A percentile compares a stretch with the other conserved stretches of the same genome.
Evolutionary conservation across 2,888 invertebrate genomes (phyloP).

Genomic region (Napeogenes inachia): DNA sequence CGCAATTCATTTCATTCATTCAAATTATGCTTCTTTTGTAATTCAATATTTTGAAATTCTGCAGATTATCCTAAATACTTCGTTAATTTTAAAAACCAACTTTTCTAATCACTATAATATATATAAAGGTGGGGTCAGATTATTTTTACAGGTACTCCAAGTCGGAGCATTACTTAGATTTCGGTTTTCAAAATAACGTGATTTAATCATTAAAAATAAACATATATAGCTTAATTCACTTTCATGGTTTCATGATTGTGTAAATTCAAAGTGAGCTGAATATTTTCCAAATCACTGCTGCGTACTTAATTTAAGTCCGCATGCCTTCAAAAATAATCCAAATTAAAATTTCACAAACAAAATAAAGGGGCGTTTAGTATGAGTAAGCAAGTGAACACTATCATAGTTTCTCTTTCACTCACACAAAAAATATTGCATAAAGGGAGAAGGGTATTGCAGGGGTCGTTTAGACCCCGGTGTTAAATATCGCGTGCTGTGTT

Average conservation of each 20-base stretch:
- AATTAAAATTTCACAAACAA: conserved; percentile 4
- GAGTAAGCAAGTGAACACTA: neutral
- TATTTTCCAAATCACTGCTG: conserved; percentile 1
- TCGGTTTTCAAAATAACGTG: no score
- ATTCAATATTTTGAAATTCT: no score
- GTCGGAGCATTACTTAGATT: no score
- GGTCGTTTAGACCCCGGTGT: conserved; percentile 49
- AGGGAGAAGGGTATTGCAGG: conserved; percentile 41
- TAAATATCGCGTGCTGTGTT: conserved; percentile 58
- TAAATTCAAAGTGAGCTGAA: neutral
- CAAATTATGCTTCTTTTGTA: no score
- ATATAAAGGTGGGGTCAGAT: no score
- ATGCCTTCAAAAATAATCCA: conserved; percentile 4
- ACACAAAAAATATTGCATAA: conserved; percentile 19
- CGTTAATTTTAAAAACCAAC: no score
- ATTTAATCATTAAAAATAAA: no score
- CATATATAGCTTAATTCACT: neutral
- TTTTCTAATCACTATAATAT: no score
- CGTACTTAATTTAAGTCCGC: conserved; percentile 4
- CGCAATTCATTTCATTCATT: no score
- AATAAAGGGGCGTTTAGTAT: neutral
- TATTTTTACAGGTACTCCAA: no score
- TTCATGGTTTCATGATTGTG: neutral
- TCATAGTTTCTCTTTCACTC: conserved; percentile 7
- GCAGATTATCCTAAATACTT: no score